Base-by-base conservation (phyloP, 2,797 vertebrate species). In the Pseudochaenichthys georgianus region DNA sequence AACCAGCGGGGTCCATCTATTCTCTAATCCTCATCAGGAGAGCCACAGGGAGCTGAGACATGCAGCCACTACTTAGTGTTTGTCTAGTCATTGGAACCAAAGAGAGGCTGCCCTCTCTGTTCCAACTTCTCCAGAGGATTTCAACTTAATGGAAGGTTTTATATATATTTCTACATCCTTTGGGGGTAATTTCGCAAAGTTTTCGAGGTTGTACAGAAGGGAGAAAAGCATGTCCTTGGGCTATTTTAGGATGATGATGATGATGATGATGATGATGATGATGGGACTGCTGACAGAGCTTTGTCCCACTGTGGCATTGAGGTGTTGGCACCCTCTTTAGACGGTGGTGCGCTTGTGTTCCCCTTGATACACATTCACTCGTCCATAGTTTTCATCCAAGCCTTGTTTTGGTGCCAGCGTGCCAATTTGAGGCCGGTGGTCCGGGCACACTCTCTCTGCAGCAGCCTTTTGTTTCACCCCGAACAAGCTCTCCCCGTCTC, bases 231-330 rank as follows among this genome's bases (percentile, higher is more conserved):
- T 85, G 82, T 75, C 88, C 73, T 84, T 82, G 86, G 19, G 66
- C 68, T 86, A 80, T 89, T 88, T 80, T 38, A 55, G 85, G 80
- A 70, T 23, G 41, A 62, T 47, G 73, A 74, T 47, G 73, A 74
- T 80, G 62, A 85, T 64, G 80, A 23, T 23, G 23, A 23, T 28
- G 23, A 28, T 28, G 23, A 28, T 28, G 23, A n/a, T n/a, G n/a
- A n/a, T n/a, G n/a, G 66, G 66, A 77, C 52, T 88, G 90, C 90
- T 92, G 91, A 90, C 90, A 19, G 73, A 46, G 87, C 89, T 84
- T 88, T 88, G 85, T 89, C 83, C 86, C 75, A 17, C 60, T 64
- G 69, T 83, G 79, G 80, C 82, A 87, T 77, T 72, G 78, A 88
- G 61, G 21, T 67, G 50, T 75, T 90, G 91, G 89, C 91, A 83